A percentile compares a stretch with the other conserved stretches of the same genome.
phyloP scores from a whole-genome alignment of 2,797 vertebrate species.

The Eulemur albifrons region DNA sequence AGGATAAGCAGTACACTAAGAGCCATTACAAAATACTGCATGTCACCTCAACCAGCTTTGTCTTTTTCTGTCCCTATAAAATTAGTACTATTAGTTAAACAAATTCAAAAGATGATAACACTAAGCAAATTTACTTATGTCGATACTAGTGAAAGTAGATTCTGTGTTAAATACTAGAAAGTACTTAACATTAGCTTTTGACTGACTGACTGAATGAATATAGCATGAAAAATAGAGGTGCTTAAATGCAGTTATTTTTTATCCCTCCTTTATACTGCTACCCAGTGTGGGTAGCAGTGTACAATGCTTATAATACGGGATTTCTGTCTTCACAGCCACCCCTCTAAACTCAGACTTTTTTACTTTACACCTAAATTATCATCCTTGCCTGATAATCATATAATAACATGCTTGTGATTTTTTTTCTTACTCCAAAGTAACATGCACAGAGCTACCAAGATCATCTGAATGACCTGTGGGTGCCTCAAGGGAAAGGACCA shows the following conservation, averaged over 20 bases:
- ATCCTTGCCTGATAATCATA: neutral
- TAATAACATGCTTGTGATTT: neutral
- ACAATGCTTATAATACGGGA: neutral
- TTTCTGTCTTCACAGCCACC: neutral
- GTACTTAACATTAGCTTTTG: neutral
- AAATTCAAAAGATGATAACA: neutral
- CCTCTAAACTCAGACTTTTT: neutral
- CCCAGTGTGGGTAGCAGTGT: neutral
- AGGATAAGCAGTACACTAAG: neutral
- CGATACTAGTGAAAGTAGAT: neutral
- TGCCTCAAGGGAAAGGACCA: neutral
- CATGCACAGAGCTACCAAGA: neutral
- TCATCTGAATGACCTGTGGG: neutral
- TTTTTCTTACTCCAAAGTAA: neutral
- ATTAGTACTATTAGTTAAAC: neutral
- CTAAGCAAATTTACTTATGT: neutral
- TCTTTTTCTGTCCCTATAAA: constrained; percentile 26
- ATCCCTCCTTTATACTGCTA: neutral
- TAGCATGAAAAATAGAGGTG: neutral
- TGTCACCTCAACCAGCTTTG: neutral
- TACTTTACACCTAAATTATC: neutral
- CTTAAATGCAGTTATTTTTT: neutral
- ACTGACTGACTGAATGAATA: neutral
- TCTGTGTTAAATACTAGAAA: neutral
- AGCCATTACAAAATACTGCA: neutral